Conservation (phyloP, 23 tunicate species). For the Styela clava region DNA sequence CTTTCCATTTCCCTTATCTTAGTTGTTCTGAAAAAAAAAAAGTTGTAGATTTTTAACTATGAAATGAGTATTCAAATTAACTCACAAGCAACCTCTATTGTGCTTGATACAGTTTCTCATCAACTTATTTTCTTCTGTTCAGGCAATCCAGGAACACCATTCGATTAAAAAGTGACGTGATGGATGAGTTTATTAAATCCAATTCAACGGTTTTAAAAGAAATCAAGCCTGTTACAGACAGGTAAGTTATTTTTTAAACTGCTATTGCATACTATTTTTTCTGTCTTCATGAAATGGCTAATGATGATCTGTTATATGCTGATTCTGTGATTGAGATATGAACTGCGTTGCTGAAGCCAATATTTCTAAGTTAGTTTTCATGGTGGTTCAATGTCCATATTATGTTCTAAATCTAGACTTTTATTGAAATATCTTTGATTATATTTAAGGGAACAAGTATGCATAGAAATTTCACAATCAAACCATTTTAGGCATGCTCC, state of each 20-base stretch:
- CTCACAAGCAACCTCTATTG: too few species aligned
- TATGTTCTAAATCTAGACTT: background rate
- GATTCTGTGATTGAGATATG: conserved; percentile 17
- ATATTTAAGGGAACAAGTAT: too few species aligned
- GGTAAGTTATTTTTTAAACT: background rate
- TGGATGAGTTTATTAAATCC: background rate
- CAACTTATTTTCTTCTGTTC: too few species aligned
- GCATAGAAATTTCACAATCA: too few species aligned
- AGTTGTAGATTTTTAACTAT: background rate
- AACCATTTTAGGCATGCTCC: too few species aligned
- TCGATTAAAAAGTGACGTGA: background rate
- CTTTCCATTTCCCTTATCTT: too few species aligned
- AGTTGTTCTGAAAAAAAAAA: too few species aligned
- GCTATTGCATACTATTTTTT: background rate
- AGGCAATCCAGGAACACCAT: too few species aligned
- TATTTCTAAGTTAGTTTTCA: background rate
- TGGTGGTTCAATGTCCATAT: background rate
- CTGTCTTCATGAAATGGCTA: background rate
- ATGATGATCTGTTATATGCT: background rate
- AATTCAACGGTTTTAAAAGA: background rate
- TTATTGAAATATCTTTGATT: too few species aligned
- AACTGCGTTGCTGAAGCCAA: conserved; percentile 30
- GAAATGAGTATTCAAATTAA: too few species aligned
- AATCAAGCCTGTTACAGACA: conserved; percentile 13
- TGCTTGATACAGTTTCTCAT: too few species aligned